Base-by-base conservation (phyloP, 1,140 invertebrate species). In the Drosophila lacertosa region DNA sequence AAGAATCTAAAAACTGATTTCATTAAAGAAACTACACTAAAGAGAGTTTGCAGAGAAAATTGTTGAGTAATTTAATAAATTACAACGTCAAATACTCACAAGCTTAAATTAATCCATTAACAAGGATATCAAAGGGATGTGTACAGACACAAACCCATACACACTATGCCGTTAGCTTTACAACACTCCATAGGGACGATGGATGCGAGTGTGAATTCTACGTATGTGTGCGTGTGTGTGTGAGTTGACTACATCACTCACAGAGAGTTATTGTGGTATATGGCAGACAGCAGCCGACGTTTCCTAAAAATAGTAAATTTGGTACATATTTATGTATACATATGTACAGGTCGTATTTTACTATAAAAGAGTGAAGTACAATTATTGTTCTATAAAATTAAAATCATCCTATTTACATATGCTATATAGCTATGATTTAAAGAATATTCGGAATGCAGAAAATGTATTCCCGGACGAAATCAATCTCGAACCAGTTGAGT, bases 71-170 rank as follows among this genome's bases (percentile, higher is more conserved):
- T 24, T 24, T 13, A 39, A 45, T 6, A 20, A n/a, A 24, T n/a
- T 24, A 13, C 11, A n/a, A n/a, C n/a, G n/a, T n/a, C n/a, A 20
- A 15, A 15, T 26, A 45, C 29, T 20, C 15, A 35, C 29, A 24
- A 45, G 40, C 47, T 18, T 22, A 64, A 60, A 65, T 76, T 70
- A 76, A 77, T 70, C 74, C 51, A 58, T 75, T 76, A 69, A 79
- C 62, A 74, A 69, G 63, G 68, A 53, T 69, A 42, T 74, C 32
- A 63, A 79, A 63, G 58, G 73, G 57, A 64, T 79, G 59, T 69
- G 26, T 35, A 42, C 57, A 64, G 39, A 48, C 54, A 69, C 35
- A 54, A 50, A 60, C 54, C 39, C 60, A 51, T 57, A 68, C 59
- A 37, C 33, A 48, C 7, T 45, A 55, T 45, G 10, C 11, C 47